These are phyloP conservation scores for Thera obeliscata DNA, from an alignment of 2,888 invertebrate genomes.

Conservation along the genomic window DNA sequence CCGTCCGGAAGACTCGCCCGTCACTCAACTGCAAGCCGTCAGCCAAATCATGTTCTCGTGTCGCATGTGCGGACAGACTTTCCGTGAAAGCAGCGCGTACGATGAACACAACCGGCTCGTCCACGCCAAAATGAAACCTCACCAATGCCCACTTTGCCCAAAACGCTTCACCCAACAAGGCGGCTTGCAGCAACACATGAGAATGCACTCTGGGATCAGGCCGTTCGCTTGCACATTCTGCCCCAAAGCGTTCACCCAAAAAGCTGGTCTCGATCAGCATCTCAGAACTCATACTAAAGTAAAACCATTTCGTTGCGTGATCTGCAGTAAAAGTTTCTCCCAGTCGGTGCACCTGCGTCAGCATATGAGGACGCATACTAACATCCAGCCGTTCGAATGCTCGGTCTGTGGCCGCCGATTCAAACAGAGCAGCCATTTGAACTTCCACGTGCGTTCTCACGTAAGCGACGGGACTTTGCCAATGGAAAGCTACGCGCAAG, in stretches of 20 bases:
- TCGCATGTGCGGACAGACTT: conserved; percentile 64
- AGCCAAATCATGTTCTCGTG: conserved; percentile 61
- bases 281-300: conserved; percentile 78
- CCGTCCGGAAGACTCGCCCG: conserved; percentile 45
- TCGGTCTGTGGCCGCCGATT: conserved; percentile 70
- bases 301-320: conserved; percentile 77
- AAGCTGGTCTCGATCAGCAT: conserved; percentile 78
- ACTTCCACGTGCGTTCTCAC: conserved; percentile 78
- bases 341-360: conserved; percentile 79
- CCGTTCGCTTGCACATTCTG: conserved; percentile 76
- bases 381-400: conserved; percentile 79
- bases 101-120: conserved; percentile 71
- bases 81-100: conserved; percentile 61
- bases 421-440: conserved; percentile 79
- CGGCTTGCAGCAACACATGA: conserved; percentile 77
- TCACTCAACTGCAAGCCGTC: conserved; percentile 49
- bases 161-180: conserved; percentile 79
- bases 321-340: conserved; percentile 77
- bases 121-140: conserved; percentile 74
- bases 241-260: conserved; percentile 77
- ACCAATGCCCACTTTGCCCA: conserved; percentile 71
- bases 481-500: conserved; percentile 59
- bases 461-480: conserved; percentile 55
- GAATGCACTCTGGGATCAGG: conserved; percentile 76
- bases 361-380: conserved; percentile 81